Conservation (phyloP, 2,888 invertebrate species). For the Kuschelorhynchus macadamiae region DNA sequence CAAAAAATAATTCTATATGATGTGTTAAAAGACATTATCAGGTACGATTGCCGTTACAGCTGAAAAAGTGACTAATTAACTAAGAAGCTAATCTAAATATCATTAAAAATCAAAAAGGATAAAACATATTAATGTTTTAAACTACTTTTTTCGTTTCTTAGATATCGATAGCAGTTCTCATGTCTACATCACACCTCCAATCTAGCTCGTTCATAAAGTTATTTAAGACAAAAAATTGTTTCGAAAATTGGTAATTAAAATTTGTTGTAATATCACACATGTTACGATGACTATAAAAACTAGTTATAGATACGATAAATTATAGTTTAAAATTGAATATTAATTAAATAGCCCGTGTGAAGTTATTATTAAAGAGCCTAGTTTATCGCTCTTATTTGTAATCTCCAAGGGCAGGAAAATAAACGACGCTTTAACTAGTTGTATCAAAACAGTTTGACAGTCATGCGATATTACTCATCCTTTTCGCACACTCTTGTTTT, state of each 20-base stretch:
- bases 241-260: constrained; percentile 37
- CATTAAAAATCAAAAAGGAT: no score
- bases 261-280: constrained; percentile 26
- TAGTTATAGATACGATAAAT: constrained; percentile 16
- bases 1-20: no score
- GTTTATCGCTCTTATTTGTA: background rate
- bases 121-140: no score
- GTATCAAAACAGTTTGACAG: no score
- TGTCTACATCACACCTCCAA: constrained; percentile 5
- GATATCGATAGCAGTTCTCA: no score
- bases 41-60: no score
- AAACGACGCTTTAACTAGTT: background rate
- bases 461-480: no score
- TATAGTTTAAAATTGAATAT: constrained; percentile 21
- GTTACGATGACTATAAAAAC: constrained; percentile 8
- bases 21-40: no score
- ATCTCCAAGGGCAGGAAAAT: background rate
- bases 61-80: no score
- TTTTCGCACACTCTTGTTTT: no score
- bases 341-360: constrained; percentile 11
- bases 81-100: no score
- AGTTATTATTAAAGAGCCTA: background rate
- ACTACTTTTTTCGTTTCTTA: no score
- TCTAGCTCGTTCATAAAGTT: constrained; percentile 8
- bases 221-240: constrained; percentile 29